Base-by-base conservation (phyloP, 2,888 invertebrate species). In the Mantis religiosa region DNA sequence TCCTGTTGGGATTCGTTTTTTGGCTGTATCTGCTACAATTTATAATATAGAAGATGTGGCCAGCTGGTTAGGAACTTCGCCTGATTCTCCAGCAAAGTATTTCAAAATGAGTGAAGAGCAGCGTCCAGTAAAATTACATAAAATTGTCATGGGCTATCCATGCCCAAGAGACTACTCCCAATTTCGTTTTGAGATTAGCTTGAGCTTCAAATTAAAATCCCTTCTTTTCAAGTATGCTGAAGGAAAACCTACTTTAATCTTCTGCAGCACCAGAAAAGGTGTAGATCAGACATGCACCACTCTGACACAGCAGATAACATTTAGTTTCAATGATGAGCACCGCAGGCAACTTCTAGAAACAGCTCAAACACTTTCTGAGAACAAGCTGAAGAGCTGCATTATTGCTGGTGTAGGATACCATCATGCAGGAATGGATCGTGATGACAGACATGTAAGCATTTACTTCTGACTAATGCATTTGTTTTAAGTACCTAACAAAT, bases 11-110 rank as follows among this genome's bases (percentile, higher is more conserved):
- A 89, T 90, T 34, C 85, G 97, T 91, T 97, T 97, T 92, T 93
- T 97, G 12, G 97, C 97, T 0, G 95, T 96, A 0, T 97, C 97
- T 0, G 97, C 97, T 3, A 97, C 97, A 0, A 95, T 97, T 89
- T 95, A 96, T 85, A 97, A 97, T 92, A 95, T 96, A 47, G 95
- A 96, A 91, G 97, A 97, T 92, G 95, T 97, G 30, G 96, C 96
- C 0, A 93, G 94, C 82, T 97, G 97, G 97, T 93, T 97, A 1
- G 95, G 95, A 0, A 94, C 93, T 12, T 91, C 81, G 14, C 28
- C 90, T 6, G 92, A 93, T 3, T 93, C 93, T 90, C 93, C 94
- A 0, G 95, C 95, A 47, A 94, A 94, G 89, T 94, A 92, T 92
- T 94, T 94, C 91, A 95, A 94, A 91, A 95, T 97, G 91, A 95